phyloP scores from a whole-genome alignment of 2,888 invertebrate genomes.

The Aleiodes testaceus region DNA sequence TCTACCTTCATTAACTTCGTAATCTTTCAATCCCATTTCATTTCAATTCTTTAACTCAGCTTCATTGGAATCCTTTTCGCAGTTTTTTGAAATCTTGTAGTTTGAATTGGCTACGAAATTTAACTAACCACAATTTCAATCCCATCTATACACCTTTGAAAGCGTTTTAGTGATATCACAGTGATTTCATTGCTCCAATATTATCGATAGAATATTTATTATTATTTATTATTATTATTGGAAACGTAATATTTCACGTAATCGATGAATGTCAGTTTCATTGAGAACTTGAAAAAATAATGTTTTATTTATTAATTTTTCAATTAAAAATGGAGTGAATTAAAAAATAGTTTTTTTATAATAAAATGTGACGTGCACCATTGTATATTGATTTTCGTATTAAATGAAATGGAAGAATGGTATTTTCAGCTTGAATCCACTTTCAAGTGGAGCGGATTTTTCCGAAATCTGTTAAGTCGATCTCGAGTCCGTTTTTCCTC shows the following conservation, averaged over 20 bases:
- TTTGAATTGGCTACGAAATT: slow-evolving; percentile 28
- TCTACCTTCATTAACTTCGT: slow-evolving; percentile 40
- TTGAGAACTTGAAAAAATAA: background rate
- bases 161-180: slow-evolving; percentile 73
- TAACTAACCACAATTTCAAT: slow-evolving; percentile 56
- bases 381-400: no score
- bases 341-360: no score
- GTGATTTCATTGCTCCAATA: slow-evolving; percentile 73
- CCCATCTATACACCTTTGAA: slow-evolving; percentile 67
- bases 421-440: no score
- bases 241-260: slow-evolving; percentile 13
- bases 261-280: slow-evolving; percentile 7
- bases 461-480: no score
- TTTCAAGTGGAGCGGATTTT: no score
- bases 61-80: slow-evolving; percentile 21
- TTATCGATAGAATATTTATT: slow-evolving; percentile 68
- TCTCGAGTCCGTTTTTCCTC: no score
- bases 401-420: no score
- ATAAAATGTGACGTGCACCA: no score
- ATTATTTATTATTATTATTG: slow-evolving; percentile 7
- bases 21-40: slow-evolving; percentile 11
- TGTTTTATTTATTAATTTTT: background rate
- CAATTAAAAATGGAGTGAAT: background rate
- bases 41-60: slow-evolving; percentile 29
- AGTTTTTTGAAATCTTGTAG: slow-evolving; percentile 24